Conservation (phyloP, 2,888 invertebrate species). For the Drosophila neotestacea region DNA sequence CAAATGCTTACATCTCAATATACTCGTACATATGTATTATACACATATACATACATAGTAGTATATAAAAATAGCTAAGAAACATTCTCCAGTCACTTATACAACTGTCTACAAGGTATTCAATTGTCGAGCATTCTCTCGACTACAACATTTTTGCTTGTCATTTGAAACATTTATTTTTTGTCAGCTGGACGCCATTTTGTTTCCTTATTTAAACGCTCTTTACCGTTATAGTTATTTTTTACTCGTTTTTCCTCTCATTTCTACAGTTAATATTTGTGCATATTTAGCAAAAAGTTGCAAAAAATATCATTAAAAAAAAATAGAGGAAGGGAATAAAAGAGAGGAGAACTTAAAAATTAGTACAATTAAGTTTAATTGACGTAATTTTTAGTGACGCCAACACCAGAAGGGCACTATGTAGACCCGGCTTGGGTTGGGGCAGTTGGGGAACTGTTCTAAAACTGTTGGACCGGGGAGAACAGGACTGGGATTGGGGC, state of each 20-base stretch:
- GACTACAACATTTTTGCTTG: not conserved
- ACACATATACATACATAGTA: no score
- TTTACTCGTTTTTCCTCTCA: not conserved
- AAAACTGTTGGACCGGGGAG: slow-evolving; percentile 8
- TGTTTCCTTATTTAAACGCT: slow-evolving; percentile 59
- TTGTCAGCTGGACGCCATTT: slow-evolving; percentile 71
- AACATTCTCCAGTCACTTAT: not conserved
- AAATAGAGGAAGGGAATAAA: slow-evolving; percentile 10
- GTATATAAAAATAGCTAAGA: no score
- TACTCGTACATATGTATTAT: no score
- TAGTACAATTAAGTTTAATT: slow-evolving; percentile 78
- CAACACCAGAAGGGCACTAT: not conserved
- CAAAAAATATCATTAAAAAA: slow-evolving; percentile 7
- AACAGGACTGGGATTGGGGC: slow-evolving; percentile 6
- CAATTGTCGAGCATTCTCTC: not conserved
- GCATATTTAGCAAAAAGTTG: slow-evolving; percentile 63
- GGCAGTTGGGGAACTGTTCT: slow-evolving; percentile 15
- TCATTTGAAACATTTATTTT: slow-evolving; percentile 24
- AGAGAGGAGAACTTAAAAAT: slow-evolving; percentile 54
- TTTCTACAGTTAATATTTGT: slow-evolving; percentile 55
- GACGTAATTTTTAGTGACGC: slow-evolving; percentile 70
- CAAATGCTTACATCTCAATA: not conserved
- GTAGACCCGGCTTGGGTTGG: not conserved
- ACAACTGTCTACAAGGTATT: not conserved
- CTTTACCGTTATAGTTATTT: slow-evolving; percentile 36